Evolutionary conservation across 2,797 vertebrate species (phyloP), one percentile per base, ranked within the genome.

Genomic region (Diplodus sargus): DNA sequence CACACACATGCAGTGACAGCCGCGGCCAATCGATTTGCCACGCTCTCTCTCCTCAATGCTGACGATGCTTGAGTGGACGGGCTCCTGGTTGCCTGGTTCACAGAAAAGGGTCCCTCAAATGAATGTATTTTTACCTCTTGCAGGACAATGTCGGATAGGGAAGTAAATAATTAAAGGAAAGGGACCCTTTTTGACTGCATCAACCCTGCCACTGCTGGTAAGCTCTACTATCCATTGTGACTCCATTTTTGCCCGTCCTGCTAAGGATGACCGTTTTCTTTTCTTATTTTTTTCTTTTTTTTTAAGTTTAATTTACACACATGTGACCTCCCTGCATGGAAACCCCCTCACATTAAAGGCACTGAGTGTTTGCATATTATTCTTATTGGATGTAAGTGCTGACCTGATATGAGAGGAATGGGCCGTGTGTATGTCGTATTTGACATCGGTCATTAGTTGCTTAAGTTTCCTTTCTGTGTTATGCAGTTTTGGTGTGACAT

Each of bases 121-220:
- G 91, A 96, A 95, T 95, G 94, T 96, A 95, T 95, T 94, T 95
- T 92, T 95, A 95, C 95, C 94, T 95, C 95, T 96, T 96, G 95
- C 95, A 96, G 95, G 95, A 95, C 94, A 95, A 93, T 95, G 95
- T 96, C 95, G 94, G 95, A 96, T 96, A 96, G 95, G 95, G 95
- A 96, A 93, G 91, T 96, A 95, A 96, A 95, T 96, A 96, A 96
- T 96, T 96, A 96, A 96, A 95, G 94, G 94, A 95, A 94, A 96
- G 95, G 95, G 95, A 95, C 95, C 94, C 95, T 95, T 96, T 95
- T 95, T 95, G 95, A 95, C 95, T 94, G 95, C 95, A 95, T 94
- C 95, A 95, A 94, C 95, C 95, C 94, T 95, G 95, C 94, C 95
- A 96, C 95, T 96, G 95, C 95, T 96, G 95, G 95, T 96, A 96